Conservation (phyloP, 2,113 vertebrate genomes). For the Mellivora capensis region DNA sequence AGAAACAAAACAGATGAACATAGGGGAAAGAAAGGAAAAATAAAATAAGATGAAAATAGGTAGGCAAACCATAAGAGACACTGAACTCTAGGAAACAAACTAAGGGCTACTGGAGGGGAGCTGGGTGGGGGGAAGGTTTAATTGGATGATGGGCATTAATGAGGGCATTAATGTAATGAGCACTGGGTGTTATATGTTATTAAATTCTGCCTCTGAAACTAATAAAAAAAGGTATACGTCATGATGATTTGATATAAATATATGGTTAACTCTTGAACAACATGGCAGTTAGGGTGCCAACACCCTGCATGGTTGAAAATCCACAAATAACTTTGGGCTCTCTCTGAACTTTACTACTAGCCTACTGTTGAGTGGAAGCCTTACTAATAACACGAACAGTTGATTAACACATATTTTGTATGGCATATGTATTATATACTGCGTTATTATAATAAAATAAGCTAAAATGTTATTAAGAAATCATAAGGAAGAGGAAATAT, state of each 20-base stretch:
- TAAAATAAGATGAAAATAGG: neutral
- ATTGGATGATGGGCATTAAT: neutral
- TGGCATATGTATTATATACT: neutral
- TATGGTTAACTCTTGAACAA: neutral
- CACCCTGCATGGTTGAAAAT: neutral
- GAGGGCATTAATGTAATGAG: neutral
- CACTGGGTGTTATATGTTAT: neutral
- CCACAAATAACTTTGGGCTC: neutral
- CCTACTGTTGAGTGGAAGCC: neutral
- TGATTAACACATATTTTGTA: neutral
- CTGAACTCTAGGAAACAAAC: neutral
- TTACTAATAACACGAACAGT: neutral
- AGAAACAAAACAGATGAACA: neutral
- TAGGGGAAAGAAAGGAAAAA: neutral
- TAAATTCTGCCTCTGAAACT: neutral
- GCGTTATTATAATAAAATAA: neutral
- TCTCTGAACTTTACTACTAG: neutral
- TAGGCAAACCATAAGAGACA: neutral
- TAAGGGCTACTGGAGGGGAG: neutral
- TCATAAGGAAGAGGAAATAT: neutral
- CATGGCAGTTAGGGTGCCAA: neutral
- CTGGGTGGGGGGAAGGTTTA: neutral
- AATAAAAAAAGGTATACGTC: neutral
- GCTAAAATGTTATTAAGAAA: neutral
- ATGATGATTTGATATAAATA: neutral